Evolutionary conservation across 2,113 vertebrate species (phyloP), one percentile per base, ranked within the genome.

Genomic region (Eubucco bourcierii): DNA sequence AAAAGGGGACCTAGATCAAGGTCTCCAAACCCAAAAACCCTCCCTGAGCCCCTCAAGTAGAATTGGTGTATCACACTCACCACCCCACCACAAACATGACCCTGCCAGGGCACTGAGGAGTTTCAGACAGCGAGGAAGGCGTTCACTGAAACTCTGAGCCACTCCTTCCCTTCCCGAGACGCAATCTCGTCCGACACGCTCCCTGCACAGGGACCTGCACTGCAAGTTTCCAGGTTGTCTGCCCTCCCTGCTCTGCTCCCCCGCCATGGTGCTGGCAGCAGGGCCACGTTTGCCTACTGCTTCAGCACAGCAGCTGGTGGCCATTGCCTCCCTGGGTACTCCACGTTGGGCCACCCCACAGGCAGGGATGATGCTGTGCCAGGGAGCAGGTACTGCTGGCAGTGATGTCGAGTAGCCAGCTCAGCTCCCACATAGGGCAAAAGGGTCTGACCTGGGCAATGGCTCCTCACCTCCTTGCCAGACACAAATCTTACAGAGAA

Each of bases 131-230:
- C 31, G 56, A 89, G 83, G 82, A 75, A 95, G 87, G 90, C 86
- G 88, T 94, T 90, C 86, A 88, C 88, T 84, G 96, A 84, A 95
- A 94, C 90, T 90, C 84, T 0, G 72, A 79, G 90, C 94, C 90
- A 90, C 95, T 95, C 93, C 95, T 95, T 84, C 95, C 81, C 87
- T 95, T 33, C 53, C 50, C 1, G 12, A 91, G 86, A 95, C 83
- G 83, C 93, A 93, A 95, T 94, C 95, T 94, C 83, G 61, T 94
- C 88, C 21, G 74, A 95, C 92, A 82, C 58, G 80, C 92, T 95
- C 83, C 53, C 74, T 1, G 63, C 10, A 34, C 90, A 88, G 80
- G 68, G 95, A 96, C 95, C 93, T 93, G 95, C 80, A 84, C 15
- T n/a, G 67, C 93, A 83, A 91, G 90, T 95, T 95, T 78, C 87